Conservation (phyloP, 1,140 invertebrate genomes). For the Cotesia typhae region DNA sequence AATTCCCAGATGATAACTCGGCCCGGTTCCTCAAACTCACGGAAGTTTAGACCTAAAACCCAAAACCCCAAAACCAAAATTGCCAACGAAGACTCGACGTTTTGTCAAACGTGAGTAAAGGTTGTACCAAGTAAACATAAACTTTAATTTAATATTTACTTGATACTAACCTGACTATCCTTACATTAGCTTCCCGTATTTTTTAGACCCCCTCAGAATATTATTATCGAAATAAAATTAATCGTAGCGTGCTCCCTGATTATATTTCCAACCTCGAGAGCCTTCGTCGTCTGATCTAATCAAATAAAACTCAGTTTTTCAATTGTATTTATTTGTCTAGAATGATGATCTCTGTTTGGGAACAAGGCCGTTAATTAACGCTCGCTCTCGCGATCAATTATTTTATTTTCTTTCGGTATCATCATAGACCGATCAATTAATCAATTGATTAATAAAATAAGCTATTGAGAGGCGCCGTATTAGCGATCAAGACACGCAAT, state of each 20-base stretch:
- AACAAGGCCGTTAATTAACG: not conserved
- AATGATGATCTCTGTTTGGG: slow-evolving; percentile 14
- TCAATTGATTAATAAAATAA: too few relatives aligned
- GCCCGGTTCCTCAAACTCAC: slow-evolving; percentile 17
- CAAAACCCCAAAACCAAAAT: too few relatives aligned
- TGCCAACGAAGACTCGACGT: not conserved
- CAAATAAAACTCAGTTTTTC: too few relatives aligned
- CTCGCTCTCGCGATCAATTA: slow-evolving; percentile 15
- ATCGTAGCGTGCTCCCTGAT: slow-evolving; percentile 31
- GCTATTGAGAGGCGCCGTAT: too few relatives aligned
- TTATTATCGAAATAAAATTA: slow-evolving; percentile 23
- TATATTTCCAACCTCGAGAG: slow-evolving; percentile 21
- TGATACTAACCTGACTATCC: slow-evolving; percentile 28
- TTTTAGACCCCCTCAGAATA: not conserved
- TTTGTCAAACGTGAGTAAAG: not conserved
- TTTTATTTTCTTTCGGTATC: not conserved
- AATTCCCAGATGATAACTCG: slow-evolving; percentile 8
- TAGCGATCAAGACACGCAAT: not conserved
- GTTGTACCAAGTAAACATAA: too few relatives aligned
- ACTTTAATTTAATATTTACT: not conserved
- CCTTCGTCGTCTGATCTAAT: slow-evolving; percentile 17
- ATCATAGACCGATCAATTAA: too few relatives aligned
- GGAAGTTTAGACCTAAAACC: too few relatives aligned
- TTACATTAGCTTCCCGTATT: slow-evolving; percentile 2
- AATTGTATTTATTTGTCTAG: too few relatives aligned